Evolutionary conservation across 23 tunicate genomes (phyloP), one percentile per base, ranked within the genome.

Genomic region (Diplosoma virens): DNA sequence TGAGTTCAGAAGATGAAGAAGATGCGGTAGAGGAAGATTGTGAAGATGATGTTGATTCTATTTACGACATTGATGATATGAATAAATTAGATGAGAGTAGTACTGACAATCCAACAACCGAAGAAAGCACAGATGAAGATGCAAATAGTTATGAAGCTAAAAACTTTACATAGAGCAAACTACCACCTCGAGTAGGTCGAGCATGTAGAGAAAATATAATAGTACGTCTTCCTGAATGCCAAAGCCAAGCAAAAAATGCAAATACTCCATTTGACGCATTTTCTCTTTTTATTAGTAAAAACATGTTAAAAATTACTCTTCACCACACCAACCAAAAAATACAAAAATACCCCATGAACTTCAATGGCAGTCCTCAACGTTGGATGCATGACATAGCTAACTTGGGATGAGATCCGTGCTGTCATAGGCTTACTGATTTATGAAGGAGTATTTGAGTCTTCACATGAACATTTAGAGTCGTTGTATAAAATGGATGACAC

Each of bases 381-480:
- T 56, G 63, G 24, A 56, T 20, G 21, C 63, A 56, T 56, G 63
- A 11, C 21, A 56, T 56, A n/a, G n/a, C n/a, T n/a, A 56, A 56
- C 63, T 56, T 56, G 17, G 63, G 63, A 56, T 56, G 63, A 56
- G 24, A 56, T 56, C 63, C 21, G 63, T 20, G 63, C 63, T 11
- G 63, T 56, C 63, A 56, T 56, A 11, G 63, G 63, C 63, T 20
- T 56, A 56, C 63, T 56, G 63, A 56, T 56, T 56, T 56, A 56
- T 56, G 63, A 25, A 56, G 24, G 25, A 56, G 63, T 56, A 56
- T 56, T 56, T 56, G 63, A 20, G 63, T 56, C 63, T 56, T 56
- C 63, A 56, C 63, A 56, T 56, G 63, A 56, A 56, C 24, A 56
- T 56, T 56, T 56, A 56, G 63, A 56, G 63, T 56, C 63, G 63